Conservation (phyloP, 2,113 vertebrate genomes). For the Cyanoramphus novaezelandiae region DNA sequence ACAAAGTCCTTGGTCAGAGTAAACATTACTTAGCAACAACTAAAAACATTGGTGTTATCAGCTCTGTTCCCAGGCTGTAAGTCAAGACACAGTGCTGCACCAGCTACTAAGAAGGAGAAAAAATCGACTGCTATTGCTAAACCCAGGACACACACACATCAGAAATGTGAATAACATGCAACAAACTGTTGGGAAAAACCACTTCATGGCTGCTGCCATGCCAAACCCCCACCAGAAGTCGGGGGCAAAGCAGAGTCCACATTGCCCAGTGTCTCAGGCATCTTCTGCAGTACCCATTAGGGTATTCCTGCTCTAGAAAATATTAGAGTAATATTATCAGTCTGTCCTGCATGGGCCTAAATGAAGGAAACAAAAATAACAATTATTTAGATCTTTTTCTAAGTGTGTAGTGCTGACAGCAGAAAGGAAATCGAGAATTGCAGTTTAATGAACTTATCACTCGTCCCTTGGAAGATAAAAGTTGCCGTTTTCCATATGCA, state of each 20-base stretch:
- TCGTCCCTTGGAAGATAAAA: accelerated
- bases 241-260: accelerated
- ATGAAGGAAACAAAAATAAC: neutral
- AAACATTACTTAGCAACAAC: too few species aligned
- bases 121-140: too few species aligned
- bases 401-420: accelerated
- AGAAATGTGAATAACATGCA: accelerated
- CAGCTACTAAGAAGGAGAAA: too few species aligned
- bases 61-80: too few species aligned
- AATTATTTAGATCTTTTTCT: neutral
- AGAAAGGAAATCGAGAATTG: accelerated
- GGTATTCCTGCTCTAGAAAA: neutral
- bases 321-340: too few species aligned
- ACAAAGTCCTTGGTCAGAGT: too few species aligned
- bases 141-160: accelerated
- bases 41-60: too few species aligned
- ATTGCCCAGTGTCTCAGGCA: accelerated
- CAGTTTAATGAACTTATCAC: neutral
- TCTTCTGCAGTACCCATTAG: neutral
- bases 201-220: accelerated
- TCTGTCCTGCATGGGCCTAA: neutral
- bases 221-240: accelerated
- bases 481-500: accelerated
- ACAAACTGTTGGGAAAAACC: neutral
- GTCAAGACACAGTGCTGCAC: too few species aligned